Conservation (phyloP, 1,140 invertebrate species). For the Calephelis virginiensis region DNA sequence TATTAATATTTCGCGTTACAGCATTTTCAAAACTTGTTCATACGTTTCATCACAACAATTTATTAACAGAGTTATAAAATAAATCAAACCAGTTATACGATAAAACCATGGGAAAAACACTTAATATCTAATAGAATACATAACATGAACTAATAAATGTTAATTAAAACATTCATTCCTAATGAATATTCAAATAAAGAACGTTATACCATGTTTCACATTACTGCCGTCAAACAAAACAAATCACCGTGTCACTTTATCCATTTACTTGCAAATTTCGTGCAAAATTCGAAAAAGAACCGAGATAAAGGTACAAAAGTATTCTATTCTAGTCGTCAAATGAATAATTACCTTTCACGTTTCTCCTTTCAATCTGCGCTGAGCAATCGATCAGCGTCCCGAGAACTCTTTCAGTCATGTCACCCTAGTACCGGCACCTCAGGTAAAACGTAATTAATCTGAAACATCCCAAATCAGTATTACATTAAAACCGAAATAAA, state of each 20-base stretch:
- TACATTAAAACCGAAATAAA: conserved; percentile 77
- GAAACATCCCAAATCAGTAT: conserved; percentile 76
- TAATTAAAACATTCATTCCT: neutral
- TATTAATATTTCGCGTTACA: too few relatives aligned
- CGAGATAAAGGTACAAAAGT: conserved; percentile 77
- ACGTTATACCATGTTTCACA: conserved; percentile 3
- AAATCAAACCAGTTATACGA: too few relatives aligned
- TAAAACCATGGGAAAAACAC: too few relatives aligned
- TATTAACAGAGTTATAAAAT: too few relatives aligned
- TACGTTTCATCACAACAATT: too few relatives aligned
- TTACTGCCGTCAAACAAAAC: conserved; percentile 49
- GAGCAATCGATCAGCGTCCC: conserved; percentile 73
- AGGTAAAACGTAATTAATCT: conserved; percentile 77
- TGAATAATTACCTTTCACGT: conserved; percentile 78
- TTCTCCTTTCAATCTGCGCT: conserved; percentile 74
- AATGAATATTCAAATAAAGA: conserved; percentile 2
- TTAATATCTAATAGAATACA: neutral
- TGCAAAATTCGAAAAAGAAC: conserved; percentile 68
- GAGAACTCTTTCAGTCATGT: conserved; percentile 69
- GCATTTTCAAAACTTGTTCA: too few relatives aligned
- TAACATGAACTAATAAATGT: neutral
- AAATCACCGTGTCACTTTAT: conserved; percentile 70
- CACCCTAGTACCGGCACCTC: conserved; percentile 64
- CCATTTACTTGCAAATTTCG: conserved; percentile 77
- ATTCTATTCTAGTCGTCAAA: conserved; percentile 77